Evolutionary conservation across 2,888 invertebrate species (phyloP), one percentile per base, ranked within the genome.

Genomic region (Hofmannophila pseudospretella): DNA sequence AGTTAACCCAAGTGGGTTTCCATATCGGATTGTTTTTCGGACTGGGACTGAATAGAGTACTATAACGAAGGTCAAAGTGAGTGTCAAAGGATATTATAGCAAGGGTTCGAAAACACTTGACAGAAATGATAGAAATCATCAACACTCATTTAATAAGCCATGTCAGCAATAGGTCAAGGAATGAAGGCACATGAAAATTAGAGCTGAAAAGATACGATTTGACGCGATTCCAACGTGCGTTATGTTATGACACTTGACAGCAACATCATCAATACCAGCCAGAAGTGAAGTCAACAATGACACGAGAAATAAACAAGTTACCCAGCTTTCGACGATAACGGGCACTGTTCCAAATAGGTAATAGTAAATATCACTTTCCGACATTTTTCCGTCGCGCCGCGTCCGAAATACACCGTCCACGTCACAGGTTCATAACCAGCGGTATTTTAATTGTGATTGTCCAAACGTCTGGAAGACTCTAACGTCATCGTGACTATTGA

Each of bases 401-500:
- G 19, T 37, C 34, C 26, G 14, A 42, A 42, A 45, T 42, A 41
- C 12, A 32, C 31, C 30, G 29, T 11, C 32, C 8, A 49, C 55
- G 50, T 57, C 55, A 54, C 38, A 20, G 20, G 34, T 35, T 19
- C 32, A 27, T 23, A 23, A 34, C 22, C 32, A 20, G 13, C 7
- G 38, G 33, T 20, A 41, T 32, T 42, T 36, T 41, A 37, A 42
- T 45, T 42, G 41, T 44, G 42, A 44, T 46, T 39, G 35, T 40
- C 19, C 31, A 31, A 26, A 39, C 40, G 47, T 49, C 47, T 47
- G 42, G 41, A 31, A 16, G 41, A 34, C 14, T 39, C 20, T 31
- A 38, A 36, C 55, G 55, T 56, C 56, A 58, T 41, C 25, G 37
- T 32, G 35, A 35, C 41, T 38, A 46, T 41, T 51, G 56, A 58